Evolutionary conservation across 2,797 vertebrate species (phyloP), one percentile per base, ranked within the genome.

Genomic region (Florisuga fusca): DNA sequence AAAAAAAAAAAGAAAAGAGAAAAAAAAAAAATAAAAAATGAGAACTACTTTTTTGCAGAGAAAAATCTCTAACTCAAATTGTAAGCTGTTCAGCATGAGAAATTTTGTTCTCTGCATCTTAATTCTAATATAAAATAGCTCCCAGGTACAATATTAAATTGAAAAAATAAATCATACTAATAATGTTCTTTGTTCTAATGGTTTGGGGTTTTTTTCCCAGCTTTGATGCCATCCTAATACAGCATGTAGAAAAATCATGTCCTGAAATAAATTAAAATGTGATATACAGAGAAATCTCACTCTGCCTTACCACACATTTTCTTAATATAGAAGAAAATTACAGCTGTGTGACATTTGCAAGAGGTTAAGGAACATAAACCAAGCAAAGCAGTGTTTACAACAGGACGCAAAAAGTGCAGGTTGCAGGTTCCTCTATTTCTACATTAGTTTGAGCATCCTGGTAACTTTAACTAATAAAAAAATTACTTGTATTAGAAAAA

Each of bases 331-430:
- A 83, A 76, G 27, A 55, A 71, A 89, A 63, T 67, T 38, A 26
- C 14, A 8, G 6, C 29, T 62, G 67, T n/a, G 45, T 72, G 25
- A 86, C 25, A 62, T 23, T 59, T 15, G 7, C 45, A 80, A 58
- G 46, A 76, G 29, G 29, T 81, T 75, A 63, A 68, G 46, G 41
- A 64, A 80, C 41, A n/a, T 43, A 74, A 55, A 46, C 8, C 59
- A 62, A 34, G 38, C 6, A 54, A 71, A 86, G 15, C 3, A 4
- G 9, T 0, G 0, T 5, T 72, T 63, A 29, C 0, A 1, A 31
- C 4, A 19, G 15, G 48, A 58, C 67, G 9, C 7, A 59, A 73
- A 57, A 17, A 53, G 9, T 4, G 23, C 43, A 86, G 33, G 21
- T 41, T 38, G 31, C 17, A 57, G 48, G 31, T 26, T 62, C 25